Evolutionary conservation across 2,888 invertebrate species (phyloP).

Genomic region (Tolmerus cingulatus): DNA sequence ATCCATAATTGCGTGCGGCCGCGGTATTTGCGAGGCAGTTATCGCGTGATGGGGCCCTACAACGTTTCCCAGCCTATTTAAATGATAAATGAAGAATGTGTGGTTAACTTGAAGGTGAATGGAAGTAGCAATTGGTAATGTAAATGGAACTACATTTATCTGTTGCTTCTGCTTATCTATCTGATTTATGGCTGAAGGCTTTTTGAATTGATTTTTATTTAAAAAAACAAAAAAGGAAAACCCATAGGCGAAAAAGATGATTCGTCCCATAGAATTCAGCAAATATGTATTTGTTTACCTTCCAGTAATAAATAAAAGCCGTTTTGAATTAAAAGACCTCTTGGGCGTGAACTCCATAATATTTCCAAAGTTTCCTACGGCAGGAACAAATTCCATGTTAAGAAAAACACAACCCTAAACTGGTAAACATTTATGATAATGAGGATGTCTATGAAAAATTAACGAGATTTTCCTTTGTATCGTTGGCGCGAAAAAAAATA

Average conservation of each 20-base stretch:
- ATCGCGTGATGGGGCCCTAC: not conserved
- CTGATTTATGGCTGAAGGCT: not conserved
- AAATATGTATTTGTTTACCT: no score
- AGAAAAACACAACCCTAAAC: not conserved
- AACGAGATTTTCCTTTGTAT: not conserved
- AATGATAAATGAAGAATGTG: conserved; percentile 15
- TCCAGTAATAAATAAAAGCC: not conserved
- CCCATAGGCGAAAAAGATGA: no score
- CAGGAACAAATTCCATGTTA: not conserved
- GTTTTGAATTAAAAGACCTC: not conserved
- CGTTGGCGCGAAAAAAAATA: not conserved
- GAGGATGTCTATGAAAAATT: not conserved
- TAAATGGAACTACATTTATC: not conserved
- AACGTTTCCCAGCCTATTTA: not conserved
- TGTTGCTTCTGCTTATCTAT: not conserved
- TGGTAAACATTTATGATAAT: not conserved
- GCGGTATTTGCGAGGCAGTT: not conserved
- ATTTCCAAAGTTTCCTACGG: not conserved
- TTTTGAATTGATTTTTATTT: not conserved
- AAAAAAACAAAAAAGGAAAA: not conserved
- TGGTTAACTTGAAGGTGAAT: not conserved
- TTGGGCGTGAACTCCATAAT: not conserved
- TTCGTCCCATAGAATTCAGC: no score
- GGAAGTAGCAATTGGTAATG: not conserved
- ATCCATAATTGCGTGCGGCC: conserved; percentile 7